These are phyloP conservation scores for Cyanocitta stelleri DNA, from an alignment of 2,113 vertebrate species.

Conservation along the genomic window DNA sequence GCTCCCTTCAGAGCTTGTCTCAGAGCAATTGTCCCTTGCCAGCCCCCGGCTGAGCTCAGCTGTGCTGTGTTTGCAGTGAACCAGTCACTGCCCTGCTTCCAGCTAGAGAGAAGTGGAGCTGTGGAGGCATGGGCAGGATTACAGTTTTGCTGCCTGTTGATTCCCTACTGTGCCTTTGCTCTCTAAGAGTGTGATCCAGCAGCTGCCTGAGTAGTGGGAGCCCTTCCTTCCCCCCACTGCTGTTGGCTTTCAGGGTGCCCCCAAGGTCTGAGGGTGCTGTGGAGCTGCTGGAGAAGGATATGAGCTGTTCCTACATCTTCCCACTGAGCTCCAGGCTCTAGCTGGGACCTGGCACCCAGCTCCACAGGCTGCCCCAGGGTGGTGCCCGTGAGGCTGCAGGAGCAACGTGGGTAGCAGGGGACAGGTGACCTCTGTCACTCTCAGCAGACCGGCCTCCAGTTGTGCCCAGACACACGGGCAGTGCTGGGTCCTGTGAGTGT, in stretches of 20 bases:
- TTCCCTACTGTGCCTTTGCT: neutral
- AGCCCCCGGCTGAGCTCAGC: neutral
- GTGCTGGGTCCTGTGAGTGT: too few species aligned
- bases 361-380: neutral
- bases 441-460: neutral
- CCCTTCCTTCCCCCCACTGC: neutral
- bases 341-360: neutral
- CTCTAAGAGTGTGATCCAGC: neutral
- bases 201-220: neutral
- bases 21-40: neutral
- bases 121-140: neutral
- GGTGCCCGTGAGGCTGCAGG: neutral
- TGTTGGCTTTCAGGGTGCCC: neutral
- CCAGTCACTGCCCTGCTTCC: neutral
- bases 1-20: neutral
- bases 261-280: neutral
- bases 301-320: neutral
- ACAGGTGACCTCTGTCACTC: neutral
- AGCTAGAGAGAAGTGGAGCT: neutral
- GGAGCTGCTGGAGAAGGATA: neutral
- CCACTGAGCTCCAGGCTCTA: neutral
- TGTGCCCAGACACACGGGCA: neutral
- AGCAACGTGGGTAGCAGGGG: neutral
- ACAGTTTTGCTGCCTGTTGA: neutral
- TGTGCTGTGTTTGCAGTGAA: neutral